Evolutionary conservation across 2,797 vertebrate genomes (phyloP), one percentile per base, ranked within the genome.

Genomic region (Diplodus sargus): DNA sequence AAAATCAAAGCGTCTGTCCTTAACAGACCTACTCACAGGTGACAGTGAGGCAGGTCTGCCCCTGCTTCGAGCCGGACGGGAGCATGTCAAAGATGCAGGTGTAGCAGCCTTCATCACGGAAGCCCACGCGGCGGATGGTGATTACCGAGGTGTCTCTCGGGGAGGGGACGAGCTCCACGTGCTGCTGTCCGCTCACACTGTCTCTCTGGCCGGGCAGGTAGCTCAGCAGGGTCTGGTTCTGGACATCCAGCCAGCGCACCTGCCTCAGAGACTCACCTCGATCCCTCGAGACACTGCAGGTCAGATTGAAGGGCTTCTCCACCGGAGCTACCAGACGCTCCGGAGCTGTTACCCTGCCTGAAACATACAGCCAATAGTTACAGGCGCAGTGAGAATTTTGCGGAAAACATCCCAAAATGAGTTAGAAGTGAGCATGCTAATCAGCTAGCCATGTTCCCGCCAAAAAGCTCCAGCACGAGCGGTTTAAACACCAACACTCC

Each of bases 21-120:
- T 9, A 58, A 53, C 0, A 0, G 28, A 2, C 7, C 42, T 59
- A 90, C 92, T 94, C 75, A 95, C 95, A 79, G 65, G 91, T 95
- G 54, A 95, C 95, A 17, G 78, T 93, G 82, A 96, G 93, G 79
- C 95, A 96, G 0, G 91, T 95, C 15, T 72, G 82, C 64, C 92
- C 94, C 78, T 95, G 93, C 80, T 92, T 92, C 22, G 92, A 89
- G 3, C 94, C 94, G 0, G 88, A 75, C 0, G 93, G 93, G 51
- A 78, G 67, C 82, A 95, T 79, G 58, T 95, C 91, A 74, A 96
- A 96, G 85, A 94, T 94, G 89, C 95, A 96, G 60, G 93, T 93
- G 89, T 95, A 96, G 89, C 95, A 96, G 49, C 95, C 95, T 61
- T 95, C 95, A 5, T 96, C 95, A 0, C 95, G 87, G 83, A 93